Evolutionary conservation across 2,113 vertebrate genomes (phyloP).

Genomic region (Poeciliopsis occidentalis): DNA sequence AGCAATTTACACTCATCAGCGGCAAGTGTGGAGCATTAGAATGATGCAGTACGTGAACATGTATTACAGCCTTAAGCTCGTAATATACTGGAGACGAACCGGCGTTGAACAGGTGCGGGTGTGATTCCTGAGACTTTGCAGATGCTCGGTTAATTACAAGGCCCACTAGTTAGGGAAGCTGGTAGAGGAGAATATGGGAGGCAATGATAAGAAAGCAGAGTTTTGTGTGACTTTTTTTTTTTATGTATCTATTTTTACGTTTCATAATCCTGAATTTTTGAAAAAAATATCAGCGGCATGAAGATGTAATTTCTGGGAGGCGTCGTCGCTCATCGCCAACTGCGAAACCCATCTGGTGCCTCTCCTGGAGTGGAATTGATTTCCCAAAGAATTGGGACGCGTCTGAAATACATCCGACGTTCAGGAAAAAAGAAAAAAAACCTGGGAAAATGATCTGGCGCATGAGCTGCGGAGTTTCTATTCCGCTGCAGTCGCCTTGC

Average conservation of each 20-base stretch:
- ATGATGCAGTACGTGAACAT: constrained; percentile 21
- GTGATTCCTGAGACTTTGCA: neutral
- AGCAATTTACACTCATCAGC: constrained; percentile 39
- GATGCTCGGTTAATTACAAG: constrained; percentile 17
- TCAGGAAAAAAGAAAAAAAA: neutral
- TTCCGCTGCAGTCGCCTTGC: too few relatives aligned
- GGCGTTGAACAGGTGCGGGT: constrained; percentile 7
- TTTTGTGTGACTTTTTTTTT: neutral
- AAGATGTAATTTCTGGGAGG: constrained; percentile 26
- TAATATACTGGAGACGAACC: constrained; percentile 28
- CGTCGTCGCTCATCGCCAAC: constrained; percentile 16
- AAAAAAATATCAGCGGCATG: constrained; percentile 4
- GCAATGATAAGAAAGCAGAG: neutral
- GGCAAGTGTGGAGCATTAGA: constrained; percentile 22
- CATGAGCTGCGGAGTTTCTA: too few relatives aligned
- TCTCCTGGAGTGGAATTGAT: constrained; percentile 19
- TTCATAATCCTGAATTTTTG: neutral
- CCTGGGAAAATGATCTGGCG: too few relatives aligned
- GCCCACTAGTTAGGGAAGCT: neutral
- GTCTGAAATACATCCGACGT: neutral
- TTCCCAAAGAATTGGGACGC: neutral
- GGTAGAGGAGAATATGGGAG: neutral
- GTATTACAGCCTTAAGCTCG: constrained; percentile 22
- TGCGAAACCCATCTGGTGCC: constrained; percentile 11
- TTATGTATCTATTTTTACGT: neutral